These are phyloP conservation scores for Engystomops pustulosus DNA, from an alignment of 2,113 vertebrate species.

Conservation along the genomic window DNA sequence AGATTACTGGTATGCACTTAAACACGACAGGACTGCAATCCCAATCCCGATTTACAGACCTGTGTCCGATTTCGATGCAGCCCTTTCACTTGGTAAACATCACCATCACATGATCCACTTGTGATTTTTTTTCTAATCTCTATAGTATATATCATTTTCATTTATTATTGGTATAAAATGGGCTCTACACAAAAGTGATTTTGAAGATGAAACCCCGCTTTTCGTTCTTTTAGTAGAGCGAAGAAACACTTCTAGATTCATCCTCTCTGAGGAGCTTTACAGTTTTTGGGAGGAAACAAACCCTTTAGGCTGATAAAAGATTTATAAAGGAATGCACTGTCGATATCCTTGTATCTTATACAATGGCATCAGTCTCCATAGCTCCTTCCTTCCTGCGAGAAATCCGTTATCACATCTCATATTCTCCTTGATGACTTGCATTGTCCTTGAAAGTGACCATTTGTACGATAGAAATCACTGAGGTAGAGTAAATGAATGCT, in stretches of 20 bases:
- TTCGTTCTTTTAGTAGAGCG: background rate
- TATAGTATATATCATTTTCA: too few species aligned
- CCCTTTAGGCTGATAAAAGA: background rate
- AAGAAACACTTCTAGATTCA: background rate
- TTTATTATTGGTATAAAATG: too few species aligned
- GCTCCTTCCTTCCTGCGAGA: conserved; percentile 9
- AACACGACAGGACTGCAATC: too few species aligned
- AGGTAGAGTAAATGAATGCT: conserved; percentile 42
- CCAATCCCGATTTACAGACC: too few species aligned
- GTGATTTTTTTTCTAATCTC: too few species aligned
- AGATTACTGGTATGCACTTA: too few species aligned
- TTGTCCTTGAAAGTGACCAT: background rate
- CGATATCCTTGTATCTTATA: conserved; percentile 11
- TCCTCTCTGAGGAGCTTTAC: background rate
- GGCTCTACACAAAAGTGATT: background rate
- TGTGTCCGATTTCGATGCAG: too few species aligned
- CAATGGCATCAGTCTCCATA: background rate
- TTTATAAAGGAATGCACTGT: conserved; percentile 15
- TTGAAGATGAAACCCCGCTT: background rate
- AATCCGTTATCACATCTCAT: conserved; percentile 21
- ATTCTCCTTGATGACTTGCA: background rate
- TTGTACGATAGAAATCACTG: conserved; percentile 17
- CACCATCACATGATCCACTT: too few species aligned
- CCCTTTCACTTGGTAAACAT: too few species aligned
- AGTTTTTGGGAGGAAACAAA: background rate